A percentile compares a stretch with the other conserved stretches of the same genome.
Conservation (phyloP, 2,797 vertebrate species). For the Alfaro cultratus region DNA sequence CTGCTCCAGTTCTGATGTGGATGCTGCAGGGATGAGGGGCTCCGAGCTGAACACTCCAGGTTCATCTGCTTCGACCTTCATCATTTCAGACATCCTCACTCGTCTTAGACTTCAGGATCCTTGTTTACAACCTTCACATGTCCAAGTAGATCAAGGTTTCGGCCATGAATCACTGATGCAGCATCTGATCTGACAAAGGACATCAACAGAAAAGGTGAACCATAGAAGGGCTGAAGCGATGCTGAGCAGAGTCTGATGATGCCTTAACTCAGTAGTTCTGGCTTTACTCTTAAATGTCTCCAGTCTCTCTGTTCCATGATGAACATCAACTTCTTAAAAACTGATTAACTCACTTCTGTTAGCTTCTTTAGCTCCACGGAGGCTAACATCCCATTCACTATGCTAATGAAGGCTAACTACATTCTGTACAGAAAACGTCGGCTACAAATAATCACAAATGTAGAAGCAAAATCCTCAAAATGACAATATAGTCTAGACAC, state of each 20-base stretch:
- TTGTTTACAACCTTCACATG: not conserved
- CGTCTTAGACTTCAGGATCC: not conserved
- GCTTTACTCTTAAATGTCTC: not conserved
- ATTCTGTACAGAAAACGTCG: not conserved
- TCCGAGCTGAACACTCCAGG: not conserved
- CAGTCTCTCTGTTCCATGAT: no score
- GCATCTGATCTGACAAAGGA: not conserved
- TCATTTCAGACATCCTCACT: not conserved
- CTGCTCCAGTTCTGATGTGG: not conserved
- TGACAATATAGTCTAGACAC: not conserved
- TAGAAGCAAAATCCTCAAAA: not conserved
- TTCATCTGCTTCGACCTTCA: conserved; percentile 2
- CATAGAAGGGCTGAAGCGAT: not conserved
- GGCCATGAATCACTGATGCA: not conserved
- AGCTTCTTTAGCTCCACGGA: not conserved
- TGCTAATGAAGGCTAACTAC: not conserved
- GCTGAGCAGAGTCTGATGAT: not conserved
- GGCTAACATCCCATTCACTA: not conserved
- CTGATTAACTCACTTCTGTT: not conserved
- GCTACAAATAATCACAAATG: not conserved
- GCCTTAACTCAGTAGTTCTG: not conserved
- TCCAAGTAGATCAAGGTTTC: not conserved
- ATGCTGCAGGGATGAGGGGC: not conserved
- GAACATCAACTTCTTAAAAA: not conserved
- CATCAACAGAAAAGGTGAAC: not conserved